Evolutionary conservation across 2,113 vertebrate genomes (phyloP).

Genomic region (Tapirus terrestris): DNA sequence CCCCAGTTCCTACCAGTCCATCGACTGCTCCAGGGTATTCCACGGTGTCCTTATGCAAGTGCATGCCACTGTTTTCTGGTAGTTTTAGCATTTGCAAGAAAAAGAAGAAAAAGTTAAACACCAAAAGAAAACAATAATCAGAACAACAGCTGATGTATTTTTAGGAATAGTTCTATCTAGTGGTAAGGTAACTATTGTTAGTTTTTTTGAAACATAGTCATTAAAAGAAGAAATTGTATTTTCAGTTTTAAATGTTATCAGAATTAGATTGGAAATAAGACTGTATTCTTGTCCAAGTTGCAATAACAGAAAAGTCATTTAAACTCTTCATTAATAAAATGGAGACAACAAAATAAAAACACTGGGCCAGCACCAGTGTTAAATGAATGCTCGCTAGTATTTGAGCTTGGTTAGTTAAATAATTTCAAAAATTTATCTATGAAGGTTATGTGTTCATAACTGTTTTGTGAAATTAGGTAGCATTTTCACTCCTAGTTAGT

Average conservation of each 20-base stretch:
- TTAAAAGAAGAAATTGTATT: background rate
- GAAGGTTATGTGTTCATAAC: background rate
- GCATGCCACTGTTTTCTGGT: background rate
- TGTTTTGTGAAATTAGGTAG: too few relatives aligned
- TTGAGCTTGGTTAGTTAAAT: background rate
- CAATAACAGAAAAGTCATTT: background rate
- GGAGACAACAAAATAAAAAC: too few relatives aligned
- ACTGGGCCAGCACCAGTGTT: background rate
- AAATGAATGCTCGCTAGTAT: rapidly evolving
- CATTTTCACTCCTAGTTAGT: rapidly evolving
- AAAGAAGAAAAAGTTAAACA: background rate
- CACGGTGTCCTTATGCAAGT: background rate
- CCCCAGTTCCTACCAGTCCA: constrained; percentile 46
- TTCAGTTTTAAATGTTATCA: background rate
- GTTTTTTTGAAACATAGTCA: background rate
- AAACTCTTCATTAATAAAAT: background rate
- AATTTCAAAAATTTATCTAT: too few relatives aligned
- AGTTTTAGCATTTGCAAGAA: background rate
- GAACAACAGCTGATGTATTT: rapidly evolving
- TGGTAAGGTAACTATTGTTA: too few relatives aligned
- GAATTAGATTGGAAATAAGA: background rate
- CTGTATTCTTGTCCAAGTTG: background rate
- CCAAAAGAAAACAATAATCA: background rate
- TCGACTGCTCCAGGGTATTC: background rate
- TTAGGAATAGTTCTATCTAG: background rate